Percentiles rank a stretch among this genome's conserved stretches.
These are phyloP conservation scores for Xanthia togata DNA, from an alignment of 2,888 invertebrate genomes.

Conservation along the genomic window DNA sequence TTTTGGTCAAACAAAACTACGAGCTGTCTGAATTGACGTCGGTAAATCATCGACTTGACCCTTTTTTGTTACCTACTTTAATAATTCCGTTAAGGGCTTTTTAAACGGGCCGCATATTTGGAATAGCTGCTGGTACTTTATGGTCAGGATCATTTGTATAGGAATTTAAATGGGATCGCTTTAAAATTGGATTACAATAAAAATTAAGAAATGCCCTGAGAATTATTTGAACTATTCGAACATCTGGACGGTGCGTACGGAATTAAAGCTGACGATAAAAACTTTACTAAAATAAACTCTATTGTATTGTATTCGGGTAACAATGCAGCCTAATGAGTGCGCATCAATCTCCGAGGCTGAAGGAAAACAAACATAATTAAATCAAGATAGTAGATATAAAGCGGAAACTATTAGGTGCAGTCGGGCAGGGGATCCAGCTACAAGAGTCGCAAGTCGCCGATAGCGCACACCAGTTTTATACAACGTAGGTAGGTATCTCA, in stretches of 20 bases:
- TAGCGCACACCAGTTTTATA: conserved; percentile 78
- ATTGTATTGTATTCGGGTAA: conserved; percentile 63
- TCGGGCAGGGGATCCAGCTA: conserved; percentile 58
- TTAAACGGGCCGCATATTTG: conserved; percentile 87
- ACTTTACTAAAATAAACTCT: conserved; percentile 66
- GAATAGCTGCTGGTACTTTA: conserved; percentile 87
- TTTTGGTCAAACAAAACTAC: conserved; percentile 88
- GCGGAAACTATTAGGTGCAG: conserved; percentile 76
- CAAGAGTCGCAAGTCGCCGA: conserved; percentile 70
- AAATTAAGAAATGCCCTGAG: conserved; percentile 70
- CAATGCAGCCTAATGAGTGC: conserved; percentile 67
- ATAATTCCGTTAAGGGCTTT: conserved; percentile 89
- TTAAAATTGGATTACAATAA: conserved; percentile 82
- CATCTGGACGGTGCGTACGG: conserved; percentile 63
- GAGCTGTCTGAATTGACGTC: conserved; percentile 89
- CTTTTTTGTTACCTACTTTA: conserved; percentile 85
- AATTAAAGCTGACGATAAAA: conserved; percentile 60
- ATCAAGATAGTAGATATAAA: conserved; percentile 70
- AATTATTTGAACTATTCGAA: conserved; percentile 70
- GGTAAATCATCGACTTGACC: conserved; percentile 87
- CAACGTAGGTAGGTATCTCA: conserved; percentile 82
- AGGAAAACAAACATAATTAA: conserved; percentile 71
- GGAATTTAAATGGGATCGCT: conserved; percentile 84
- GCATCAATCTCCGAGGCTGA: conserved; percentile 63
- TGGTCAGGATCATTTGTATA: conserved; percentile 82